These are phyloP conservation scores for Merodon equestris DNA, from an alignment of 2,888 invertebrate genomes.

Conservation along the genomic window DNA sequence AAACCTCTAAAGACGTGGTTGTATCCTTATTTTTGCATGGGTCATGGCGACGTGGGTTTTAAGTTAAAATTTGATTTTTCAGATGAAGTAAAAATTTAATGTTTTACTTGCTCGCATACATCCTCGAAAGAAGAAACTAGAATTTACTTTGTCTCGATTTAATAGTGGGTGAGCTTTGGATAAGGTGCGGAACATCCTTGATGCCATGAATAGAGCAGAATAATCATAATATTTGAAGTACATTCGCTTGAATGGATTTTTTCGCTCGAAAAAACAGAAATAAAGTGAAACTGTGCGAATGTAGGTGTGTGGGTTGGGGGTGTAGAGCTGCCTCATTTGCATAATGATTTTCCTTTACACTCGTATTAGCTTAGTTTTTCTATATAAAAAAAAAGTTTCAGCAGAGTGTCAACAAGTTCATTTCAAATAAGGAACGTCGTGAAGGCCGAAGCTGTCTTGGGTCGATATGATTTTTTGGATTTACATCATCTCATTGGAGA, in stretches of 20 bases:
- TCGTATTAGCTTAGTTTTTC: too few relatives aligned
- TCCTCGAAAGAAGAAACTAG: conserved; percentile 30
- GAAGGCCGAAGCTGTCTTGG: too few relatives aligned
- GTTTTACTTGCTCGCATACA: conserved; percentile 10
- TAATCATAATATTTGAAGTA: conserved; percentile 51
- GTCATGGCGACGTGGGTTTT: too few relatives aligned
- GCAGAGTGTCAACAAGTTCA: too few relatives aligned
- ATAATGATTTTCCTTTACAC: too few relatives aligned
- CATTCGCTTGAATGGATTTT: conserved; percentile 57
- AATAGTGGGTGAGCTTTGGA: conserved; percentile 38
- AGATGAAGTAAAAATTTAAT: conserved; percentile 7
- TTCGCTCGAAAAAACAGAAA: conserved; percentile 44
- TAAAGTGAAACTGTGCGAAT: conserved; percentile 27
- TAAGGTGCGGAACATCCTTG: conserved; percentile 50
- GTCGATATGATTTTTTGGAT: too few relatives aligned
- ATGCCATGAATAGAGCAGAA: conserved; percentile 54
- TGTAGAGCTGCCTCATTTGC: neutral
- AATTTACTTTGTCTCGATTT: conserved; percentile 31
- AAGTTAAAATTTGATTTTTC: conserved; percentile 5
- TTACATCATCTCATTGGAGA: too few relatives aligned
- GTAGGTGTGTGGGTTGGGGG: conserved; percentile 38
- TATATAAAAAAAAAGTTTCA: too few relatives aligned
- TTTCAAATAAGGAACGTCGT: too few relatives aligned
- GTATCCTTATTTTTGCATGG: too few relatives aligned
- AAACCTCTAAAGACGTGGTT: too few relatives aligned